Percentiles rank a stretch among this genome's conserved stretches.
These are phyloP conservation scores for Equus quagga DNA, from an alignment of 2,113 vertebrate species.

Conservation along the genomic window DNA sequence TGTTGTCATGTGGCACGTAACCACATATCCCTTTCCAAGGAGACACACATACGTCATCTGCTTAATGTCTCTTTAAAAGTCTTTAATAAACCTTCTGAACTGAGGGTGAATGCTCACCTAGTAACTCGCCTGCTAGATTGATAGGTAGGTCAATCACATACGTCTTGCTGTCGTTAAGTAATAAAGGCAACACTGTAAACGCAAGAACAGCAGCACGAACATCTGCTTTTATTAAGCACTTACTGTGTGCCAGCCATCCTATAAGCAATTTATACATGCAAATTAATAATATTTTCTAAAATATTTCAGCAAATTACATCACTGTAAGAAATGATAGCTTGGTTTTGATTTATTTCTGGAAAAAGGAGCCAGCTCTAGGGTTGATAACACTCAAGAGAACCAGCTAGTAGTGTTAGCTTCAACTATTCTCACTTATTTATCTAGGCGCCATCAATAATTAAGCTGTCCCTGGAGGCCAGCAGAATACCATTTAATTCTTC, in stretches of 20 bases:
- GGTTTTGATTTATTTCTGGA: conserved; percentile 35
- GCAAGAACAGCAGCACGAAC: not conserved
- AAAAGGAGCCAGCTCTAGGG: not conserved
- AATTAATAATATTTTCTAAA: conserved; percentile 40
- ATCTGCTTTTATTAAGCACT: not conserved
- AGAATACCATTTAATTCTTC: conserved; percentile 78
- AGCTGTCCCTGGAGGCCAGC: conserved; percentile 50
- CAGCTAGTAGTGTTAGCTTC: not conserved
- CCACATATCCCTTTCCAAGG: not conserved
- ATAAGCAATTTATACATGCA: not conserved
- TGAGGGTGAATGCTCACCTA: not conserved
- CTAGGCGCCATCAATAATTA: conserved; percentile 72
- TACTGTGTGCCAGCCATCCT: not conserved
- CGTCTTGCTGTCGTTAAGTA: not conserved
- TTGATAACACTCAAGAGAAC: conserved; percentile 38
- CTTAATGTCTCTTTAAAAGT: not conserved
- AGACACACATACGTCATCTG: not conserved
- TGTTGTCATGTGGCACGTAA: too few species aligned
- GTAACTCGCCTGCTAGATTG: not conserved
- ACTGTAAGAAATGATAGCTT: not conserved
- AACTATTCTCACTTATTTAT: conserved; percentile 60
- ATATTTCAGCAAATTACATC: conserved; percentile 35
- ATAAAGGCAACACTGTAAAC: not conserved
- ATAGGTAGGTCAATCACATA: not conserved
- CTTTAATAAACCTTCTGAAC: conserved; percentile 24